Percentiles rank a stretch among this genome's conserved stretches.
Conservation (phyloP, 2,797 vertebrate genomes). For the Podarcis lilfordi region DNA sequence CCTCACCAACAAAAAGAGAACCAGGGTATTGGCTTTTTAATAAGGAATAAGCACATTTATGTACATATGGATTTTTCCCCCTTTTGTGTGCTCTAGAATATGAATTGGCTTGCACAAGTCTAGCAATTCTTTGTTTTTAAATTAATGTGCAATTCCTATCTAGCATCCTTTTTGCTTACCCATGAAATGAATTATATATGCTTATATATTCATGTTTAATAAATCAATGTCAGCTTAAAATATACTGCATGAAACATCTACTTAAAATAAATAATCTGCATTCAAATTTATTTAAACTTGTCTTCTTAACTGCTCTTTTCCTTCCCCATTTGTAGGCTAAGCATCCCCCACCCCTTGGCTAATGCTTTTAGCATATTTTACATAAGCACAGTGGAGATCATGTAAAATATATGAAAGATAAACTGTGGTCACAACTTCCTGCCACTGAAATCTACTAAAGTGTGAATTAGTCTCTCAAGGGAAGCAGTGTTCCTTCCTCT, state of each 20-base stretch:
- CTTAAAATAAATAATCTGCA: slow-evolving; percentile 9
- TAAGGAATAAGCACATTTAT: not conserved
- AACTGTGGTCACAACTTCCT: slow-evolving; percentile 62
- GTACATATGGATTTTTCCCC: not conserved
- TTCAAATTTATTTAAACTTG: slow-evolving; percentile 14
- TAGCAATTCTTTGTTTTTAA: not conserved
- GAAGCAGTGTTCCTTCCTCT: slow-evolving; percentile 39
- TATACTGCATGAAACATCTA: not conserved
- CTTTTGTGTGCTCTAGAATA: not conserved
- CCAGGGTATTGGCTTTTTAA: not conserved
- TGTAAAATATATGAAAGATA: slow-evolving; percentile 46
- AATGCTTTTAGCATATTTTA: slow-evolving; percentile 34
- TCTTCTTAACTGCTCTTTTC: not conserved
- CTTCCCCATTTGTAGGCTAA: not conserved
- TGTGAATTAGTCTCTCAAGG: slow-evolving; percentile 53
- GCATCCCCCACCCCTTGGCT: not conserved
- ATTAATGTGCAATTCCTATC: not conserved
- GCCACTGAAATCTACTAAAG: slow-evolving; percentile 44
- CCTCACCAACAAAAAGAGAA: not conserved
- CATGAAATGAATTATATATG: slow-evolving; percentile 1
- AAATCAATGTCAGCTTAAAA: slow-evolving; percentile 22
- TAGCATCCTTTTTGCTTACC: not conserved
- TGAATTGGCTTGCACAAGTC: not conserved
- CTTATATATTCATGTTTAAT: slow-evolving; percentile 3
- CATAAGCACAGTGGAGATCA: not conserved